Base-by-base conservation (phyloP, 2,888 invertebrate genomes). In the Andrena haemorrhoa region DNA sequence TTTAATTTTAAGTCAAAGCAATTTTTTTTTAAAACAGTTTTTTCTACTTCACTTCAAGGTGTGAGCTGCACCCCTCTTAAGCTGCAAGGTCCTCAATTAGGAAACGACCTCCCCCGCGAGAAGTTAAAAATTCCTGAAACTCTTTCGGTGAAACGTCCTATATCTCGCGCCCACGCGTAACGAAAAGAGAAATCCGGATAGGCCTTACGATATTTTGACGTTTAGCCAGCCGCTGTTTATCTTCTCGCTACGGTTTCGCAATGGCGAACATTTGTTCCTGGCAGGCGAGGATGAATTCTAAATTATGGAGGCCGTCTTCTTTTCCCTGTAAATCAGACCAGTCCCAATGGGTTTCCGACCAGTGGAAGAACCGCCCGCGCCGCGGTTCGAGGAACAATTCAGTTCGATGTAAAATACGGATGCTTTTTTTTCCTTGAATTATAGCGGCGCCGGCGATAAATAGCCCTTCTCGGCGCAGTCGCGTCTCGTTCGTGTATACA, bases 191-290 rank as follows among this genome's bases (percentile, higher is more conserved):
- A 65, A 72, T 82, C 64, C 7, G 53, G 7, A 69, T 69, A 64
- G 78, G 73, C 68, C 75, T 71, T 26, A 41, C 20, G 58, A 69
- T 83, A 85, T 87, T 83, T 83, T 58, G 64, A 79, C 51, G 60
- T 72, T 61, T 29, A 35, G 64, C 61, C 71, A 71, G 53, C 41
- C 16, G 51, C 35, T 76, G 79, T 83, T 77, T 83, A 79, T 64
- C 71, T 53, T 61, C 41, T 8, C 20, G 16, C 26, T 10, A 53
- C 60, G 47, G 31, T 65, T 73, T 58, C 47, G 68, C 73, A 63
- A 49, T 5, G 61, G 26, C 47, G 20, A 31, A 7, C 12, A 58
- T 41, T 63, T 79, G 72, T 75, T 79, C 65, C 31, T 75, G 12
- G 69, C 26, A 4, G 49, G 16, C 23, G 58, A n/a, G 49, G 10